A percentile compares a stretch with the other conserved stretches of the same genome.
Evolutionary conservation across 2,113 vertebrate genomes (phyloP).

Genomic region (Litocranius walleri): DNA sequence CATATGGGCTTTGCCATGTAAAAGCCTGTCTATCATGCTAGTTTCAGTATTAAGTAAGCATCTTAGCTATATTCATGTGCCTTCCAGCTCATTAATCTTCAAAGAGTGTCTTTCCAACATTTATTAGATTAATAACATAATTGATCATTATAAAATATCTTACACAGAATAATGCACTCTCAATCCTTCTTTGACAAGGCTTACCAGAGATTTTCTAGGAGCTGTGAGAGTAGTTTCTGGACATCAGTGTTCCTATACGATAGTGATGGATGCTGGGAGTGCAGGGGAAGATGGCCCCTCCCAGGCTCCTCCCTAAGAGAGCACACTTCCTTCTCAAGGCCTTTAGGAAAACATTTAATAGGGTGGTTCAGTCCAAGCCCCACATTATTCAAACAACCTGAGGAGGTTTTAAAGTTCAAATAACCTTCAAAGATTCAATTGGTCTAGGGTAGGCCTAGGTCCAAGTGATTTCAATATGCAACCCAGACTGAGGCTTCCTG

Average conservation of each 20-base stretch:
- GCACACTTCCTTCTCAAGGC: background rate
- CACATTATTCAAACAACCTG: background rate
- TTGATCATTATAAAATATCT: background rate
- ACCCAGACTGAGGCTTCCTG: background rate
- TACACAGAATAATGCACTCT: background rate
- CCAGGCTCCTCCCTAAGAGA: background rate
- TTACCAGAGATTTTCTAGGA: background rate
- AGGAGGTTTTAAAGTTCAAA: background rate
- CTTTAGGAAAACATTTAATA: background rate
- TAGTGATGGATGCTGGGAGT: background rate
- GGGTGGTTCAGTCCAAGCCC: background rate
- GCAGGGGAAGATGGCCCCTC: background rate
- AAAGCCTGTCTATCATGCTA: background rate
- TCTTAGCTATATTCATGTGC: background rate
- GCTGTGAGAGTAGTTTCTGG: background rate
- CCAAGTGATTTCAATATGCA: background rate
- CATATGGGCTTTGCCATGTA: background rate
- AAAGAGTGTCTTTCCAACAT: background rate
- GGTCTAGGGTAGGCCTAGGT: background rate
- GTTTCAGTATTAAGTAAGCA: background rate
- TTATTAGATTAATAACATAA: background rate
- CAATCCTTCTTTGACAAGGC: background rate
- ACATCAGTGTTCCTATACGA: background rate
- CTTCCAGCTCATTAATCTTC: background rate
- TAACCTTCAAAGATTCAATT: background rate